These are phyloP conservation scores for Mimas tiliae DNA, from an alignment of 2,888 invertebrate genomes.

Conservation along the genomic window DNA sequence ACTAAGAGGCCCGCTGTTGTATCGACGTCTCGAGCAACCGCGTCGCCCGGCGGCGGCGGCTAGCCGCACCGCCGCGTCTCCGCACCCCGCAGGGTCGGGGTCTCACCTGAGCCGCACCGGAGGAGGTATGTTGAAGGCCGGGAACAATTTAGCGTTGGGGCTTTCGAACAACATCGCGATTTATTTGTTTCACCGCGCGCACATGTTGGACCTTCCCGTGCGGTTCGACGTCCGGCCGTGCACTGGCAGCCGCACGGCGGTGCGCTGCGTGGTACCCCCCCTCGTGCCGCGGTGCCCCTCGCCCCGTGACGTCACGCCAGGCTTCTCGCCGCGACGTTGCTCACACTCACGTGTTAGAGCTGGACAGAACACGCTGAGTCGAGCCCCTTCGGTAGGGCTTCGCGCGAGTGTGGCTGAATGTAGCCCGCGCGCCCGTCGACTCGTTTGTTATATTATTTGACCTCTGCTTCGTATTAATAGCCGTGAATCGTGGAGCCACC, in stretches of 20 bases:
- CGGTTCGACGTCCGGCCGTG: conserved; percentile 69
- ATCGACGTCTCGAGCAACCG: conserved; percentile 29
- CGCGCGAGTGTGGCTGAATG: conserved; percentile 31
- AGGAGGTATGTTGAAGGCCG: conserved; percentile 89
- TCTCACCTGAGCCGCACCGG: conserved; percentile 86
- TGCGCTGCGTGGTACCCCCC: conserved; percentile 50
- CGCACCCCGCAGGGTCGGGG: conserved; percentile 35
- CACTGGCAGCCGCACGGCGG: conserved; percentile 60
- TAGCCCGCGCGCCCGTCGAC: conserved; percentile 19
- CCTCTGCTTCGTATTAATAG: conserved; percentile 26
- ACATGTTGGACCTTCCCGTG: conserved; percentile 67
- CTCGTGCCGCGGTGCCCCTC: conserved; percentile 45
- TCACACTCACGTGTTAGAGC: conserved; percentile 38
- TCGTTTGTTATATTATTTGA: conserved; percentile 29
- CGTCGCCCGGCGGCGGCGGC: conserved; percentile 30
- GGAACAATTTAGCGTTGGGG: conserved; percentile 88
- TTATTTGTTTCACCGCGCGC: conserved; percentile 73
- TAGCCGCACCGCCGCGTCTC: conserved; percentile 27
- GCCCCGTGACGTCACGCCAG: conserved; percentile 74
- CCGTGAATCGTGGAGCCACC: conserved; percentile 3
- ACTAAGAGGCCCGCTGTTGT: conserved; percentile 19
- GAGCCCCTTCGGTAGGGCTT: conserved; percentile 55
- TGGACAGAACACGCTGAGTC: conserved; percentile 50
- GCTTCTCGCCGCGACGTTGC: conserved; percentile 47
- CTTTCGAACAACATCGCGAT: conserved; percentile 89